Conservation (phyloP, 1,140 invertebrate species). For the Metaphire vulgaris region DNA sequence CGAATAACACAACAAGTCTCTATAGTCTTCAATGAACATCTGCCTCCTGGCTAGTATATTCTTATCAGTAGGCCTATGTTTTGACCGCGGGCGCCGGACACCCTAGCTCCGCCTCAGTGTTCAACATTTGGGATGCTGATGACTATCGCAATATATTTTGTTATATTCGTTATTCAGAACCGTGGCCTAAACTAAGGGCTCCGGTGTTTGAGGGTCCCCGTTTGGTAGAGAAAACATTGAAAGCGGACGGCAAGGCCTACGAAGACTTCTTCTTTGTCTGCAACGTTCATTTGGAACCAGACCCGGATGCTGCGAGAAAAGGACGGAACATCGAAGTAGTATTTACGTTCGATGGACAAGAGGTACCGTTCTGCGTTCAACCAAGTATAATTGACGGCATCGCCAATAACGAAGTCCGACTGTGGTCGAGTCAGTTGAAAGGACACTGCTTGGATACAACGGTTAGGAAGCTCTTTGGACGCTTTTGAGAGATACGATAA, state of each 20-base stretch:
- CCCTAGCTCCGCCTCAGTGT: background rate
- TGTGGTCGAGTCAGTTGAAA: background rate
- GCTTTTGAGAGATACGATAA: background rate
- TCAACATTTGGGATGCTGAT: too few species aligned
- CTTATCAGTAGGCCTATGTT: too few species aligned
- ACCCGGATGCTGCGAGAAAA: background rate
- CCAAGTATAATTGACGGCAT: background rate
- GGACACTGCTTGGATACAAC: background rate
- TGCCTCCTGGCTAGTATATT: too few species aligned
- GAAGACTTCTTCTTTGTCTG: background rate
- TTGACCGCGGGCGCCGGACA: background rate
- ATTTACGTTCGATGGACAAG: background rate
- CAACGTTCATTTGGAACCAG: background rate
- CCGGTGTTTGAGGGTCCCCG: background rate
- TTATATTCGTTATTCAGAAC: background rate
- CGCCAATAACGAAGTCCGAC: background rate
- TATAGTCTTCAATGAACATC: background rate
- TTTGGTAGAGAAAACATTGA: background rate
- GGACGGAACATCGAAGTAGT: background rate
- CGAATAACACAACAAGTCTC: too few species aligned
- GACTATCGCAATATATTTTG: too few species aligned
- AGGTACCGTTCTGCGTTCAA: background rate
- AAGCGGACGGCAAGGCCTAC: background rate
- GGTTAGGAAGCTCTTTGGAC: background rate
- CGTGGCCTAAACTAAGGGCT: background rate